Conservation (phyloP, 2,797 vertebrate species). For the Chelmon rostratus region DNA sequence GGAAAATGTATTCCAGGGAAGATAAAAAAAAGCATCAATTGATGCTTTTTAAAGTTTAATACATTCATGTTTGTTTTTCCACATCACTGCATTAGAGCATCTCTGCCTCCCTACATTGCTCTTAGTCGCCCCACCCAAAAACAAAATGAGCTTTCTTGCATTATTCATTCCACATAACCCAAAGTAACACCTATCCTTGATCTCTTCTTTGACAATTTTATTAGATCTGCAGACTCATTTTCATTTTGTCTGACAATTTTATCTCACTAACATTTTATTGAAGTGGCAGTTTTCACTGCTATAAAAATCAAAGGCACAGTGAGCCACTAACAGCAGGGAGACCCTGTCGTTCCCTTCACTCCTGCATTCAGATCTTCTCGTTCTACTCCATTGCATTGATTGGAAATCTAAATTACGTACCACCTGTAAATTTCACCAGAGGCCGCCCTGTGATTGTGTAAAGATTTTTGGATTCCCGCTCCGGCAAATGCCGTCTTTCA, state of each 20-base stretch:
- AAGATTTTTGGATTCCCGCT: slow-evolving; percentile 24
- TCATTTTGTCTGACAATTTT: slow-evolving; percentile 52
- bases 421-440: slow-evolving; percentile 43
- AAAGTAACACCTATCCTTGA: slow-evolving; percentile 28
- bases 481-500: not conserved
- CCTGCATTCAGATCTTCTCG: slow-evolving; percentile 23
- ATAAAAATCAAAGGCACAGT: slow-evolving; percentile 55
- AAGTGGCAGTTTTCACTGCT: slow-evolving; percentile 44
- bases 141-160: slow-evolving; percentile 36
- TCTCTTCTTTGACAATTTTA: slow-evolving; percentile 56
- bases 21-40: not conserved
- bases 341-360: slow-evolving; percentile 12
- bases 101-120: not conserved
- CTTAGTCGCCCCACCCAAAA: slow-evolving; percentile 1
- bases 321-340: slow-evolving; percentile 49
- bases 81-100: slow-evolving; percentile 11
- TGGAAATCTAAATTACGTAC: slow-evolving; percentile 38
- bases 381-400: slow-evolving; percentile 50
- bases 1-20: not conserved
- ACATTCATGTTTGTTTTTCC: not conserved
- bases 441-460: not conserved
- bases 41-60: not conserved
- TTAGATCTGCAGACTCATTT: slow-evolving; percentile 51
- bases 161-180: slow-evolving; percentile 37
- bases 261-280: slow-evolving; percentile 61